Base-by-base conservation (phyloP, 2,797 vertebrate species). In the Gambusia yucatana region DNA sequence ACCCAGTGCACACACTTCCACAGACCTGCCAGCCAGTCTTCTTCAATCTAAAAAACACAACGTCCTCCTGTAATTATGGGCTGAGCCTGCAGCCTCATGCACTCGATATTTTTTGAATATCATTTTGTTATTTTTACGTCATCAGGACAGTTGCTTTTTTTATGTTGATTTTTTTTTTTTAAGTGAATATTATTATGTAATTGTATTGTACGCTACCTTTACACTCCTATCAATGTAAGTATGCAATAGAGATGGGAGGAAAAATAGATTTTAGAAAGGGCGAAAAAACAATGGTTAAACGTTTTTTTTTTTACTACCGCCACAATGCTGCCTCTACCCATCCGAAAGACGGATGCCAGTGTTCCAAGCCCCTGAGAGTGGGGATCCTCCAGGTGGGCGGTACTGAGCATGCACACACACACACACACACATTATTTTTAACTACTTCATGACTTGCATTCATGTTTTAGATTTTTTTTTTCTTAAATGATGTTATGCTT, bases 161-260 rank as follows among this genome's bases (percentile, higher is more conserved):
- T 90, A 91, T 90, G 87, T 93, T 90, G 79, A 87, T 79, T 28
- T 57, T 50, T 14, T 44, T 22, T 85, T 91, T 91, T 90, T 89
- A 87, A 70, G 75, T 92, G 87, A 86, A 83, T 94, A 90, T 92
- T 91, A 89, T 93, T 91, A 89, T 94, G 91, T 93, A 82, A 91
- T 91, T 91, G 86, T 94, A 92, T 94, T 93, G 90, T 95, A 92
- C 81, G 83, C 94, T 94, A 95, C 91, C 90, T 94, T 93, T 88
- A 91, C 92, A 94, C 93, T 93, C 92, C 88, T 92, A 91, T 92
- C 93, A 94, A 88, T 91, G 93, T 57, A 91, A 93, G 94, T 96
- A 96, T 96, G 95, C 96, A 96, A 96, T 96, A 95, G 75, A 80
- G 93, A 95, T 93, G 86, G 91, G 91, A 92, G 87, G 86, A 57